These are phyloP conservation scores for Pogonus chalceus DNA, from an alignment of 1,140 invertebrate species.

Conservation along the genomic window DNA sequence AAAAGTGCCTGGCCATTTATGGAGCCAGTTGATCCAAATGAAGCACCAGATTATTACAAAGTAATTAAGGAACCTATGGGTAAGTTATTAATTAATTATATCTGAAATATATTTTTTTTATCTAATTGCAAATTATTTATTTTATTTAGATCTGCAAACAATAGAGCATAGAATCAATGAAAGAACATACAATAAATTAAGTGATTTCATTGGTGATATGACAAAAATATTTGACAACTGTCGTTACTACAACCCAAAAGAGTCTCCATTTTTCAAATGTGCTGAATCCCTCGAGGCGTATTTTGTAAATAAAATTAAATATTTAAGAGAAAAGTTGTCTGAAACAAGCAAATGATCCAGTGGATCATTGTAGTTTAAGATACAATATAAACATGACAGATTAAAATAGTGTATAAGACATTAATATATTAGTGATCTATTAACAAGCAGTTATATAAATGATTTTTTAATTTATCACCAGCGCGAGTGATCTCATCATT, in stretches of 20 bases:
- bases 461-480: too few relatives aligned
- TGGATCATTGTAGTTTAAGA: neutral
- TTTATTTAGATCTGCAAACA: conserved; percentile 79
- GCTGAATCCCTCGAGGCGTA: conserved; percentile 91
- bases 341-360: conserved; percentile 33
- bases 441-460: too few relatives aligned
- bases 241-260: conserved; percentile 91
- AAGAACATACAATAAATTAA: conserved; percentile 73
- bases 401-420: neutral
- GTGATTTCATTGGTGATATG: conserved; percentile 94
- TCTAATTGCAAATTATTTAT: conserved; percentile 17
- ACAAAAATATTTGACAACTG: conserved; percentile 98
- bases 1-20: conserved; percentile 96
- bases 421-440: neutral
- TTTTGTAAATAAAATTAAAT: conserved; percentile 87
- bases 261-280: conserved; percentile 90
- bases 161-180: conserved; percentile 82
- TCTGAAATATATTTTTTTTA: neutral
- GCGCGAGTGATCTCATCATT: too few relatives aligned
- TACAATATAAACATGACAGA: neutral
- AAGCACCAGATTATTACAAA: conserved; percentile 95
- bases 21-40: conserved; percentile 88
- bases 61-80: conserved; percentile 98
- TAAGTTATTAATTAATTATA: conserved; percentile 39
- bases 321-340: conserved; percentile 67